Base-by-base conservation (phyloP, 2,888 invertebrate species). In the Masnerella sp. region DNA sequence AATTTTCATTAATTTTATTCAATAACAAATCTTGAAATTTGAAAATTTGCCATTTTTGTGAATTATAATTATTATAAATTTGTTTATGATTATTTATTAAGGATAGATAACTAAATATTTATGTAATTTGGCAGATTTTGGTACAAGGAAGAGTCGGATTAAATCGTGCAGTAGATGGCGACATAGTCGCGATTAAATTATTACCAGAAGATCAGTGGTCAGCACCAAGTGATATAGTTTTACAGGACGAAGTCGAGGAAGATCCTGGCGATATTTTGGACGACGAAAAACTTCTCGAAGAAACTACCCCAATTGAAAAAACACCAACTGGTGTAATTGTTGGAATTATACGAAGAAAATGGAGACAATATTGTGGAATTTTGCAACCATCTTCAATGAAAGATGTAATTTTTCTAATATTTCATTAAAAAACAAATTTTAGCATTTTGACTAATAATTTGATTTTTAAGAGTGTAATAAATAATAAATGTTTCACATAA, bases 311-410 rank as follows among this genome's bases (percentile, higher is more conserved):
- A 54, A 36, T 70, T 51, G 78, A 83, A 30, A 81, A 82, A 68
- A 80, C 80, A 64, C 80, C 84, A 72, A 95, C 95, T 0, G 96
- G 94, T 0, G 89, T 89, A 78, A 91, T 97, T 56, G 97, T 99
- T n/a, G 98, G 98, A 0, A 96, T 99, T 74, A 95, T 99, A 67
- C 91, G 95, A 76, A 91, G 99, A 62, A 99, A 98, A 85, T 98
- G 99, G 98, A 90, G 98, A 34, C 98, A 98, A 84, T 99, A 98
- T 88, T 99, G 99, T 88, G 99, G 99, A 9, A 96, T 99, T 79
- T 88, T 99, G 59, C 92, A 96, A 86, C 92, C 93, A 0, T 95
- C 93, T 83, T 90, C 91, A 14, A 89, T 95, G 36, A 91, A 91
- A 85, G 93, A 91, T 88, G 88, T 88, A 80, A 80, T 32, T 59